A percentile compares a stretch with the other conserved stretches of the same genome.
These are phyloP conservation scores for Ophion costatus DNA, from an alignment of 2,888 invertebrate species.

Conservation along the genomic window DNA sequence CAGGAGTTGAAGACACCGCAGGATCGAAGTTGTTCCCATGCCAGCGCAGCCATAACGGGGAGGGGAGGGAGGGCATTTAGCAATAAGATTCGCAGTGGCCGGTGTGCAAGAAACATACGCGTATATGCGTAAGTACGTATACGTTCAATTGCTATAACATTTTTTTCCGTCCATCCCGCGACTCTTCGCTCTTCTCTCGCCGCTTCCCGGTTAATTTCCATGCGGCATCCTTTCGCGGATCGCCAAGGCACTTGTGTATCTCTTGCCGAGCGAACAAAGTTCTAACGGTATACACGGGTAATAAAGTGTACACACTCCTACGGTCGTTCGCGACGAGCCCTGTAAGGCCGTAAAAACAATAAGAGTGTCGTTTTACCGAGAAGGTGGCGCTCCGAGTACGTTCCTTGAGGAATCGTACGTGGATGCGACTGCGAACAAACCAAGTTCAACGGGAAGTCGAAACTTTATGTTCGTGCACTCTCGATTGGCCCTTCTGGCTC, in stretches of 20 bases:
- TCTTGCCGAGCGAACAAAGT: constrained; percentile 54
- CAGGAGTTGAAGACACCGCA: background rate
- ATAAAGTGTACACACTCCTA: constrained; percentile 20
- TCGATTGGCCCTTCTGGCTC: constrained; percentile 6
- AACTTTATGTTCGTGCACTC: background rate
- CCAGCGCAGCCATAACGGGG: background rate
- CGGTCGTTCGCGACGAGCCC: constrained; percentile 1
- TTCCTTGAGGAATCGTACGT: background rate
- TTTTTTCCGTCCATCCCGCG: constrained; percentile 22
- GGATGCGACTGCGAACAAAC: background rate
- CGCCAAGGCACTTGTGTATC: constrained; percentile 47
- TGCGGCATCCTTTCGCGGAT: constrained; percentile 56
- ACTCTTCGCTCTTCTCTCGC: constrained; percentile 18
- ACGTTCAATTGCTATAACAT: constrained; percentile 36
- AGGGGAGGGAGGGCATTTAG: constrained; percentile 25
- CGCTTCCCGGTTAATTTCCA: constrained; percentile 55
- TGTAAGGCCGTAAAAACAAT: constrained; percentile 53
- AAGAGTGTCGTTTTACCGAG: constrained; percentile 43
- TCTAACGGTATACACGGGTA: constrained; percentile 58
- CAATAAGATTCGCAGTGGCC: constrained; percentile 20
- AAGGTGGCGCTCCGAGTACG: constrained; percentile 14
- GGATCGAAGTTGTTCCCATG: constrained; percentile 10
- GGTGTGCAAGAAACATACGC: constrained; percentile 5
- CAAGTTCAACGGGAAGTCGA: background rate
- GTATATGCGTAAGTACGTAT: background rate